These are phyloP conservation scores for Stegostoma tigrinum DNA, from an alignment of 2,113 vertebrate species.

Conservation along the genomic window DNA sequence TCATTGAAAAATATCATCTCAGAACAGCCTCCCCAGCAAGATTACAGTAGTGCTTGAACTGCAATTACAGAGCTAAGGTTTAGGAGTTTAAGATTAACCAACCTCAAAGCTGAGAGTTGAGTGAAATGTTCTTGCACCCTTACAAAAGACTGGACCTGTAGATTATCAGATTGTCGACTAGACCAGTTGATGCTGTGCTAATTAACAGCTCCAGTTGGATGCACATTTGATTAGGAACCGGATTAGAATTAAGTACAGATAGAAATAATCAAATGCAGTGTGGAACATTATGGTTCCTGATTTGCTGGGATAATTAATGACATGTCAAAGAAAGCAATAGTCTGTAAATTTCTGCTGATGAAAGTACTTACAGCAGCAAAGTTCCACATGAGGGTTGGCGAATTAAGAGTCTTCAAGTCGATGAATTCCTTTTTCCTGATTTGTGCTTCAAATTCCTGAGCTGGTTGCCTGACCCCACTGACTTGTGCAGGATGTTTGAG, in stretches of 20 bases:
- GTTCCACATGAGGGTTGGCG: background rate
- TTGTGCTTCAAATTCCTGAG: background rate
- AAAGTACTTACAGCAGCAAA: background rate
- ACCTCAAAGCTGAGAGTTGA: background rate
- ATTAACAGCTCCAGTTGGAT: slow-evolving; percentile 21
- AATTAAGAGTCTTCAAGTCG: background rate
- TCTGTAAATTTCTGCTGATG: background rate
- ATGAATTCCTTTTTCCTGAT: background rate
- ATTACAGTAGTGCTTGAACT: background rate
- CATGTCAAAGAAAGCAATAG: background rate
- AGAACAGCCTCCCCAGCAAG: background rate
- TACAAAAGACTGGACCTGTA: background rate
- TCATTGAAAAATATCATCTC: background rate
- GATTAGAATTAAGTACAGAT: slow-evolving; percentile 10
- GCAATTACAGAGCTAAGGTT: background rate
- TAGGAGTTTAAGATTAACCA: background rate
- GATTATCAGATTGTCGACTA: slow-evolving; percentile 11
- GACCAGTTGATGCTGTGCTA: background rate
- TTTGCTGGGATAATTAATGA: background rate
- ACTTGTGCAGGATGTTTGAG: background rate
- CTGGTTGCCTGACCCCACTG: background rate
- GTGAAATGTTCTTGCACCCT: background rate
- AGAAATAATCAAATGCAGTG: slow-evolving; percentile 9
- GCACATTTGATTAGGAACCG: slow-evolving; percentile 21
- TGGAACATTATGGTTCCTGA: slow-evolving; percentile 19